Evolutionary conservation across 2,113 vertebrate genomes (phyloP), one percentile per base, ranked within the genome.

Genomic region (Chloebia gouldiae): DNA sequence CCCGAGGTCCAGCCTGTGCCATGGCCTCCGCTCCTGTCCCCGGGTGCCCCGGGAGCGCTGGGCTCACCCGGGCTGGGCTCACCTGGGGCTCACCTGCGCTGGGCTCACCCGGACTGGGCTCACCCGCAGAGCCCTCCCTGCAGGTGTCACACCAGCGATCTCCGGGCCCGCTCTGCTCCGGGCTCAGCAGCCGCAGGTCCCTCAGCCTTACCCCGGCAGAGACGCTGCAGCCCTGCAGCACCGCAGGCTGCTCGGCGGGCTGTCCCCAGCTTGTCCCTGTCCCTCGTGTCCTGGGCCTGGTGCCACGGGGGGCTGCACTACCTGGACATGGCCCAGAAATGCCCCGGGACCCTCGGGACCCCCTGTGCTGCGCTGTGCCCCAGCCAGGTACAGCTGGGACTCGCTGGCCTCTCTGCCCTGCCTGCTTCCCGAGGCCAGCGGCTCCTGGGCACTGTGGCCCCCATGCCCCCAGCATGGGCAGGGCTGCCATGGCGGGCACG

Each of bases 241-340:
- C 2, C 35, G 3, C 11, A 1, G 50, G 63, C 11, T 9, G 11
- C 42, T 63, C 4, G 2, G n/a, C 20, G 16, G 53, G 7, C 69
- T 51, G 28, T 25, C 51, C 35, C 69, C 60, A 49, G 28, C 14
- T 7, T 13, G 4, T 6, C 50, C 37, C 5, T 8, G 5, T 28
- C 17, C 4, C 56, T 70, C 18, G 5, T 17, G 10, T 4, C 20
- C 49, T 44, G 49, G 16, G 30, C 40, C 40, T 13, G 13, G 13
- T 14, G 39, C 39, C 39, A 39, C 10, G 39, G 39, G 39, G 39
- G 15, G n/a, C 65, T 37, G 27, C 66, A 31, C 39, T 24, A 25
- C 51, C 24, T 57, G 60, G 71, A 13, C 21, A 16, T 1, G 33
- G 39, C 47, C 47, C 57, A 31, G 57, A 44, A 45, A 45, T 44